Evolutionary conservation across 2,113 vertebrate species (phyloP).

Genomic region (Garra rufa): DNA sequence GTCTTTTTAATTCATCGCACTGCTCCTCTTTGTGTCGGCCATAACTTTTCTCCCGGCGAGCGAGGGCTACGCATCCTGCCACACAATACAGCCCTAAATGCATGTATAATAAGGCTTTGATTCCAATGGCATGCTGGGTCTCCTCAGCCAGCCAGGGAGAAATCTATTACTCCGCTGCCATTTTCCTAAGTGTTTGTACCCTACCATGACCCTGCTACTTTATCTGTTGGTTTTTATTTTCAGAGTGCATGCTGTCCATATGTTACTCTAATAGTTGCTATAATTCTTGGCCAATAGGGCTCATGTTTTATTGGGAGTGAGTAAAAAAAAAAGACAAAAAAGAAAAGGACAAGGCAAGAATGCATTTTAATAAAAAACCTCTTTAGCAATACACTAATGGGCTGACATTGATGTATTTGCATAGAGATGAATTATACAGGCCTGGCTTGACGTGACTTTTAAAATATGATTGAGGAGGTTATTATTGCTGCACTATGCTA

Average conservation of each 20-base stretch:
- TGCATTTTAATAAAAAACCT: constrained; percentile 90
- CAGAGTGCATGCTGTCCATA: constrained; percentile 92
- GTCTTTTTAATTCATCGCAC: constrained; percentile 63
- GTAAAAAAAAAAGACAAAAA: constrained; percentile 69
- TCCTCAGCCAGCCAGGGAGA: constrained; percentile 61
- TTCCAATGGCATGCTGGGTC: constrained; percentile 67
- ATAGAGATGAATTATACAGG: constrained; percentile 92
- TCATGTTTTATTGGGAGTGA: constrained; percentile 89
- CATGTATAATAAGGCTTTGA: constrained; percentile 71
- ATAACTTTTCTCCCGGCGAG: constrained; percentile 41
- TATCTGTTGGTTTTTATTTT: constrained; percentile 96
- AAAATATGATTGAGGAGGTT: constrained; percentile 95
- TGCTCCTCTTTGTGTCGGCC: constrained; percentile 51
- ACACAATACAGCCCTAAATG: constrained; percentile 62
- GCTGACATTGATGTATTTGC: constrained; percentile 90
- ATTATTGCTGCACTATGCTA: constrained; percentile 84
- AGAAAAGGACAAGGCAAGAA: constrained; percentile 69
- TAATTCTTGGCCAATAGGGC: constrained; percentile 93
- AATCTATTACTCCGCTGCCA: constrained; percentile 86
- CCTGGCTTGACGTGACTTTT: constrained; percentile 90
- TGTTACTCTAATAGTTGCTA: constrained; percentile 94
- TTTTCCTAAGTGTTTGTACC: constrained; percentile 94
- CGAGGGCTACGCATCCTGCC: constrained; percentile 25
- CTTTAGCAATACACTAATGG: constrained; percentile 88
- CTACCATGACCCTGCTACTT: constrained; percentile 88